Evolutionary conservation across 2,888 invertebrate species (phyloP).

Genomic region (Morpho helenor): DNA sequence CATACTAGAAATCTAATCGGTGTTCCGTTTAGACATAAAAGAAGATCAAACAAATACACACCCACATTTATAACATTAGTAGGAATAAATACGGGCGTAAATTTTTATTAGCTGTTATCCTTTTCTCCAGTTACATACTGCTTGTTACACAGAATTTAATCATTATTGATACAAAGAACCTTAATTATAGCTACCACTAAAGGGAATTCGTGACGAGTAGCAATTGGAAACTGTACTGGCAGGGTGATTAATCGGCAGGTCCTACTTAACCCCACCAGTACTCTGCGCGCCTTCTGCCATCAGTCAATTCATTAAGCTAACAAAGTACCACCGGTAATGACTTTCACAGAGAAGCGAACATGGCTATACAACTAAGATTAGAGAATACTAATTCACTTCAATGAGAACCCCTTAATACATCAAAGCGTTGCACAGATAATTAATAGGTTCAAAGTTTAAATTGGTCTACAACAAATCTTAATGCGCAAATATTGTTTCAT

Average conservation of each 20-base stretch:
- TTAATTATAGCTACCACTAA: slow-evolving; percentile 35
- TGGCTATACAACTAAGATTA: slow-evolving; percentile 43
- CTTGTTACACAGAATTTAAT: slow-evolving; percentile 6
- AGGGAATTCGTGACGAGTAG: slow-evolving; percentile 67
- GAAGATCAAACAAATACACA: too few relatives aligned
- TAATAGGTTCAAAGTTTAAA: slow-evolving; percentile 4
- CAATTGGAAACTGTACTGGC: slow-evolving; percentile 73
- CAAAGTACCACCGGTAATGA: slow-evolving; percentile 75
- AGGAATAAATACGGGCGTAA: too few relatives aligned
- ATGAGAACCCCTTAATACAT: slow-evolving; percentile 23
- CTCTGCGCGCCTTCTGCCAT: slow-evolving; percentile 70
- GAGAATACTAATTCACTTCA: slow-evolving; percentile 24
- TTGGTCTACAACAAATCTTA: slow-evolving; percentile 9
- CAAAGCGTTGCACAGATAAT: slow-evolving; percentile 13
- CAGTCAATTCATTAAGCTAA: slow-evolving; percentile 78
- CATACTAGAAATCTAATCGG: too few relatives aligned
- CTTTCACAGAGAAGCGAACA: slow-evolving; percentile 60
- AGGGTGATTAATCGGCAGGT: slow-evolving; percentile 75
- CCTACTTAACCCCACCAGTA: slow-evolving; percentile 75
- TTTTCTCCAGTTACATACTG: neutral
- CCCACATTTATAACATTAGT: neutral
- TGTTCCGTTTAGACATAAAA: too few relatives aligned
- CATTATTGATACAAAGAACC: slow-evolving; percentile 27
- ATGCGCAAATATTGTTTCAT: slow-evolving; percentile 15
- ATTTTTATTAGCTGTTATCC: too few relatives aligned